Conservation (phyloP, 2,888 invertebrate species). For the Meteorus cinctellus region DNA sequence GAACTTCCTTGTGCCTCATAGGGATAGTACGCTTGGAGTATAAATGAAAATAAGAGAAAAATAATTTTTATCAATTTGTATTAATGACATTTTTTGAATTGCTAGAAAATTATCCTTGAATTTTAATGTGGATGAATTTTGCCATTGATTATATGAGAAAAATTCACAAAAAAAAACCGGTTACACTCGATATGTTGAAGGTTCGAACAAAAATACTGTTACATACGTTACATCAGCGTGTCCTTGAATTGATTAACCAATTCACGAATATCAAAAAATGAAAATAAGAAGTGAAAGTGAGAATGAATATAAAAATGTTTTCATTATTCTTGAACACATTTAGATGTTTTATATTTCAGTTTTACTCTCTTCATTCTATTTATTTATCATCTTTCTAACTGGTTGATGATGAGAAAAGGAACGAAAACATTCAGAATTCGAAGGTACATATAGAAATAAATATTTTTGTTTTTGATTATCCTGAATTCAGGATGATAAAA, state of each 20-base stretch:
- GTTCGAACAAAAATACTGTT: not conserved
- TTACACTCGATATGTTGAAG: not conserved
- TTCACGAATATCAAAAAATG: not conserved
- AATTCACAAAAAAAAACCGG: not conserved
- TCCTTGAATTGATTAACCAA: slow-evolving; percentile 52
- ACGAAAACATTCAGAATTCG: no score
- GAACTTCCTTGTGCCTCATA: slow-evolving; percentile 86
- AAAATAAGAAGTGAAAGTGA: slow-evolving; percentile 8
- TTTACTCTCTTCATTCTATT: not conserved
- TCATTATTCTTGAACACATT: not conserved
- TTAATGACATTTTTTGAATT: not conserved
- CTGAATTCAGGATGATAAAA: no score
- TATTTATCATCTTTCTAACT: not conserved
- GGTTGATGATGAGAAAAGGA: no score
- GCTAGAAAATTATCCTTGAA: not conserved
- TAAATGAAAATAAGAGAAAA: slow-evolving; percentile 8
- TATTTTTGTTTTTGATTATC: no score
- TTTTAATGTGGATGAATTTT: not conserved
- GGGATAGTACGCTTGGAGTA: slow-evolving; percentile 81
- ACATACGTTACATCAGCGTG: slow-evolving; percentile 41
- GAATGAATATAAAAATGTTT: slow-evolving; percentile 1
- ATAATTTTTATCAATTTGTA: not conserved
- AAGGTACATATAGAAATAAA: no score
- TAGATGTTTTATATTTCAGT: not conserved
- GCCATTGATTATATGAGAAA: not conserved